phyloP scores from a whole-genome alignment of 2,888 invertebrate species.

The Podabrus alpinus region DNA sequence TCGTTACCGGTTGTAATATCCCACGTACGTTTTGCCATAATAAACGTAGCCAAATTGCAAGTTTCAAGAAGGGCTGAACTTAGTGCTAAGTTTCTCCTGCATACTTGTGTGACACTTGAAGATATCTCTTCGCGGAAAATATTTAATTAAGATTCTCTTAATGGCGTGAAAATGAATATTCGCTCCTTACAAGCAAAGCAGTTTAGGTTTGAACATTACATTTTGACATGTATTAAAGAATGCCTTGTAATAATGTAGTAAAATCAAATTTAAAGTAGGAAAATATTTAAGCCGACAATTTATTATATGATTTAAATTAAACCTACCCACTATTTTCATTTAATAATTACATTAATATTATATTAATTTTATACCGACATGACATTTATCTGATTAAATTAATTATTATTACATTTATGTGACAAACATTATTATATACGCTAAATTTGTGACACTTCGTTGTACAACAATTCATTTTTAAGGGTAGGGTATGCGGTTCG shows the following conservation, averaged over 20 bases:
- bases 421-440: neutral
- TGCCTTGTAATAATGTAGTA: constrained; percentile 24
- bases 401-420: neutral
- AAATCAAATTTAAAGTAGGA: constrained; percentile 22
- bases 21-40: constrained; percentile 28
- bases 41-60: constrained; percentile 34
- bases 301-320: neutral
- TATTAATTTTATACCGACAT: neutral
- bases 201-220: constrained; percentile 41
- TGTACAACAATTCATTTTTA: neutral
- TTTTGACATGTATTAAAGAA: constrained; percentile 33
- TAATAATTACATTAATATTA: neutral
- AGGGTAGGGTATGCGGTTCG: neutral
- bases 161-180: constrained; percentile 50
- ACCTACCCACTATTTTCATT: neutral
- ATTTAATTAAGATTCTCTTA: constrained; percentile 57
- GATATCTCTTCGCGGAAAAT: constrained; percentile 56
- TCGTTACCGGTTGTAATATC: constrained; percentile 34
- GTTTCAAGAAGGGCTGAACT: constrained; percentile 29
- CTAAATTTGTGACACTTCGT: neutral
- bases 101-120: constrained; percentile 58
- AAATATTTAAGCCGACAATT: neutral
- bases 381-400: neutral
- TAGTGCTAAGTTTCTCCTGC: constrained; percentile 43
- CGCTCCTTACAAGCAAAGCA: constrained; percentile 44